These are phyloP conservation scores for Cephus sareptanus DNA, from an alignment of 2,888 invertebrate genomes.

Conservation along the genomic window DNA sequence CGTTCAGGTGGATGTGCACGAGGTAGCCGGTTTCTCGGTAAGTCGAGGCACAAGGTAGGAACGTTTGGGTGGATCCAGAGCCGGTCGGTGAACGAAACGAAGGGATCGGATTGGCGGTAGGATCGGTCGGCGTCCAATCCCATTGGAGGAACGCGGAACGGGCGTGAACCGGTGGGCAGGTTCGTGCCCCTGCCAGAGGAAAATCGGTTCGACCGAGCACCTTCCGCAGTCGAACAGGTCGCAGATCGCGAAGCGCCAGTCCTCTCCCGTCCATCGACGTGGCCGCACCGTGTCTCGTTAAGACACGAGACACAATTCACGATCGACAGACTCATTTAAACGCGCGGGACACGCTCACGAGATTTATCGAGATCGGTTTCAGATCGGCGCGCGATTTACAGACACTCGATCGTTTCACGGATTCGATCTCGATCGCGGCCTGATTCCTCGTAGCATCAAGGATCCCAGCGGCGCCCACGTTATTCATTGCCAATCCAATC, in stretches of 20 bases:
- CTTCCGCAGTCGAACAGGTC: constrained; percentile 60
- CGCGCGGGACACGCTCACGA: not conserved
- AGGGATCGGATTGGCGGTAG: constrained; percentile 39
- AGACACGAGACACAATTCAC: constrained; percentile 8
- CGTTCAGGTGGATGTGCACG: not conserved
- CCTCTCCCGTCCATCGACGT: constrained; percentile 64
- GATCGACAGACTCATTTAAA: not conserved
- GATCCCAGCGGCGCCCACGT: too few relatives aligned
- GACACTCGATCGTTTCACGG: not conserved
- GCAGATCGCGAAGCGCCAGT: constrained; percentile 60
- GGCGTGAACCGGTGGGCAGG: constrained; percentile 41
- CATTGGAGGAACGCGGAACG: constrained; percentile 32
- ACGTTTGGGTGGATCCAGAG: not conserved
- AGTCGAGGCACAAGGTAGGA: not conserved
- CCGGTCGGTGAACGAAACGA: not conserved
- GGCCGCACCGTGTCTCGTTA: constrained; percentile 59
- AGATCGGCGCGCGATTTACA: not conserved
- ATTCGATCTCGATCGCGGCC: not conserved
- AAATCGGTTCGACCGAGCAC: constrained; percentile 36
- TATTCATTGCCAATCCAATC: not conserved
- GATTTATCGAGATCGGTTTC: not conserved
- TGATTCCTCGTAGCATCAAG: not conserved
- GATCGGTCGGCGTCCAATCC: constrained; percentile 11
- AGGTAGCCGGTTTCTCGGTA: not conserved
- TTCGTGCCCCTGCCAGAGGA: constrained; percentile 27